Conservation (phyloP, 2,113 vertebrate genomes). For the Pteronura brasiliensis region DNA sequence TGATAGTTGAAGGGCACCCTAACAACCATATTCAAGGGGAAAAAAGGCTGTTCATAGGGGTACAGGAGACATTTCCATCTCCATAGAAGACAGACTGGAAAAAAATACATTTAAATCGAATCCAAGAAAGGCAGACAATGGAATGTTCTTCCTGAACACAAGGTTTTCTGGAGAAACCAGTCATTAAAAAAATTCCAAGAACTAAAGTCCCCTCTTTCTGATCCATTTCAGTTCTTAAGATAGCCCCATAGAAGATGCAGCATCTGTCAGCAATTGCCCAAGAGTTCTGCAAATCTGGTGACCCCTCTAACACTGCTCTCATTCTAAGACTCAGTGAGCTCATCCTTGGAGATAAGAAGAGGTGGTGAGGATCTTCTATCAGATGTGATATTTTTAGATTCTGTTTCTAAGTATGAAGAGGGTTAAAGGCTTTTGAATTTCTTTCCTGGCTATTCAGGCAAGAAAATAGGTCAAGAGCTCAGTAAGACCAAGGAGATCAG, state of each 20-base stretch:
- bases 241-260: neutral
- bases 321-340: conserved; percentile 36
- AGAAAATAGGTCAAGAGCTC: conserved; percentile 73
- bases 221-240: neutral
- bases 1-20: conserved; percentile 45
- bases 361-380: neutral
- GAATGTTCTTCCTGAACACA: neutral
- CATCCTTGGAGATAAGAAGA: conserved; percentile 37
- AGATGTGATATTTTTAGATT: conserved; percentile 66
- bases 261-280: neutral
- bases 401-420: conserved; percentile 60
- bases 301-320: neutral
- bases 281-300: neutral
- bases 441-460: conserved; percentile 54
- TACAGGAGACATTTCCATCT: neutral
- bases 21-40: neutral
- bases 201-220: neutral
- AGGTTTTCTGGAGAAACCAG: neutral
- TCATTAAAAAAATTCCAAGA: conserved; percentile 4
- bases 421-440: conserved; percentile 67
- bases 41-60: neutral
- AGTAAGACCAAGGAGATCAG: conserved; percentile 41
- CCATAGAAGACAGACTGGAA: neutral
- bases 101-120: neutral
- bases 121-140: neutral